These are phyloP conservation scores for Drosophila ustulata DNA, from an alignment of 2,888 invertebrate species.

Conservation along the genomic window DNA sequence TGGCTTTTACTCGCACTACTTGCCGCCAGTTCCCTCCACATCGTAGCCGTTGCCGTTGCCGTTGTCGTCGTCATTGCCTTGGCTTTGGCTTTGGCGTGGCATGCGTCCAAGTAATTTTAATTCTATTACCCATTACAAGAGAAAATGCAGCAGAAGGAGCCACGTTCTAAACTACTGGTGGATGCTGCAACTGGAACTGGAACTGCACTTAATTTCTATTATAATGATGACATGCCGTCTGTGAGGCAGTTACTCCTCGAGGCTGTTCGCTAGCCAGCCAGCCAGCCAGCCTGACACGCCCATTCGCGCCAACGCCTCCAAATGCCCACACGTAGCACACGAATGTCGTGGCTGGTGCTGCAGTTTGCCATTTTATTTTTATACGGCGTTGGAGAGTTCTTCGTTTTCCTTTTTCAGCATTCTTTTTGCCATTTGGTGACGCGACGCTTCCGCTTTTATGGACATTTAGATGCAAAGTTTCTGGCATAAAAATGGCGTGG, in stretches of 20 bases:
- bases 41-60: conserved; percentile 15
- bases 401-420: conserved; percentile 8
- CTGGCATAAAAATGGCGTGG: conserved; percentile 81
- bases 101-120: conserved; percentile 75
- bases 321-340: conserved; percentile 48
- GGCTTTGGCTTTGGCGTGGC: conserved; percentile 49
- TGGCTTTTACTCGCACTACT: conserved; percentile 45
- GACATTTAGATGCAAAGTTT: conserved; percentile 81
- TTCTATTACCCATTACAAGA: conserved; percentile 71
- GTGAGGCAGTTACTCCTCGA: conserved; percentile 43
- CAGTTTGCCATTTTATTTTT: conserved; percentile 46
- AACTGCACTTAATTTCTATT: conserved; percentile 76
- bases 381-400: conserved; percentile 27
- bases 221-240: conserved; percentile 77
- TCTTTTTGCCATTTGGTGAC: conserved; percentile 63
- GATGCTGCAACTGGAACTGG: conserved; percentile 39
- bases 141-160: conserved; percentile 41
- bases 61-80: conserved; percentile 20
- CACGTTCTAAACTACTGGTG: conserved; percentile 35
- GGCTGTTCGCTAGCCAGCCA: conserved; percentile 9
- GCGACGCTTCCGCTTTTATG: conserved; percentile 77
- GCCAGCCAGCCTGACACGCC: conserved; percentile 44
- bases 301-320: conserved; percentile 23
- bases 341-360: conserved; percentile 23
- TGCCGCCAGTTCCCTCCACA: conserved; percentile 6